Percentiles rank a stretch among this genome's conserved stretches.
Evolutionary conservation across 2,888 invertebrate species (phyloP).

Genomic region (Cyrtodaria siliqua): DNA sequence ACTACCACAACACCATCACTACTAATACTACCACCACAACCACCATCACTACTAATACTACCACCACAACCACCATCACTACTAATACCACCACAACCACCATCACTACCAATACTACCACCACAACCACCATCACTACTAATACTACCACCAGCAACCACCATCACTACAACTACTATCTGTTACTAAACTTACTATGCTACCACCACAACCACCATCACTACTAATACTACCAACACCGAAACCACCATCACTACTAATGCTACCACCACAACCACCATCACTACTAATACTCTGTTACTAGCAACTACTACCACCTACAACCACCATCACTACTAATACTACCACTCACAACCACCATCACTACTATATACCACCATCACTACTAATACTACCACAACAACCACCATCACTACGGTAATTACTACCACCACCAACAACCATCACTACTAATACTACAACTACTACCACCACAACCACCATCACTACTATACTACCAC

Average conservation of each 20-base stretch:
- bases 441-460: no score
- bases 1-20: neutral
- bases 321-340: slow-evolving; percentile 4
- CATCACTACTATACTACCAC: no score
- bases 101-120: slow-evolving; percentile 15
- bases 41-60: slow-evolving; percentile 16
- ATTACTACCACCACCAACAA: no score
- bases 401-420: no score
- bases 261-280: slow-evolving; percentile 18
- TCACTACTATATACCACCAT: neutral
- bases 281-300: slow-evolving; percentile 14
- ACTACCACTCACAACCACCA: slow-evolving; percentile 6
- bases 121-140: slow-evolving; percentile 8
- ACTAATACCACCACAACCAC: slow-evolving; percentile 7
- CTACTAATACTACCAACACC: slow-evolving; percentile 11
- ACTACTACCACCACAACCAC: no score
- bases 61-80: neutral
- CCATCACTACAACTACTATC: neutral
- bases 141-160: slow-evolving; percentile 9
- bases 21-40: slow-evolving; percentile 3
- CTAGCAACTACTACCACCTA: slow-evolving; percentile 8
- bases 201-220: neutral
- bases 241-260: slow-evolving; percentile 15
- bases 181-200: slow-evolving; percentile 9
- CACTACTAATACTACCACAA: no score